Conservation (phyloP, 2,888 invertebrate species). For the Oligia strigilis region DNA sequence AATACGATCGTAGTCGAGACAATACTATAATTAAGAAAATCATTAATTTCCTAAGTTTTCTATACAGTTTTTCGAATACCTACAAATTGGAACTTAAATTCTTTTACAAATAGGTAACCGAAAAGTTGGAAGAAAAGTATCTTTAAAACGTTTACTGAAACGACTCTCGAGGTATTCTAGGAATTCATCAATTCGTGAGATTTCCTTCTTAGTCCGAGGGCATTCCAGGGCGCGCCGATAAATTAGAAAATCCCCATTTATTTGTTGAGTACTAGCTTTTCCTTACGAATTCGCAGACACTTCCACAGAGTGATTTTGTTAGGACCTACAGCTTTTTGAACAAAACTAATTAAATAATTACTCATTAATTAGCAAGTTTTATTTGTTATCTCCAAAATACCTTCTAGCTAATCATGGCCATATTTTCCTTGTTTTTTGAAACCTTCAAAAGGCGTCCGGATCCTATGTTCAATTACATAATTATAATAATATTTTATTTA, state of each 20-base stretch:
- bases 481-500: background rate
- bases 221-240: conserved; percentile 80
- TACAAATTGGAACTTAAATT: background rate
- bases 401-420: background rate
- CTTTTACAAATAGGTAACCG: background rate
- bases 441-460: background rate
- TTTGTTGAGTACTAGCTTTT: conserved; percentile 74
- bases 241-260: conserved; percentile 85
- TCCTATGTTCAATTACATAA: background rate
- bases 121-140: conserved; percentile 63
- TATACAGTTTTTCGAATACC: background rate
- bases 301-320: background rate
- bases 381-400: background rate
- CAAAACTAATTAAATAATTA: background rate
- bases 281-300: background rate
- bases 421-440: background rate
- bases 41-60: background rate
- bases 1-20: background rate
- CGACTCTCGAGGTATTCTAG: conserved; percentile 74
- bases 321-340: background rate
- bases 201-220: conserved; percentile 75
- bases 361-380: background rate
- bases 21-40: background rate
- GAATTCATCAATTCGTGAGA: conserved; percentile 86
- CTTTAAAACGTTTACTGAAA: conserved; percentile 73